Conservation (phyloP, 2,113 vertebrate species). For the Labeo catla region DNA sequence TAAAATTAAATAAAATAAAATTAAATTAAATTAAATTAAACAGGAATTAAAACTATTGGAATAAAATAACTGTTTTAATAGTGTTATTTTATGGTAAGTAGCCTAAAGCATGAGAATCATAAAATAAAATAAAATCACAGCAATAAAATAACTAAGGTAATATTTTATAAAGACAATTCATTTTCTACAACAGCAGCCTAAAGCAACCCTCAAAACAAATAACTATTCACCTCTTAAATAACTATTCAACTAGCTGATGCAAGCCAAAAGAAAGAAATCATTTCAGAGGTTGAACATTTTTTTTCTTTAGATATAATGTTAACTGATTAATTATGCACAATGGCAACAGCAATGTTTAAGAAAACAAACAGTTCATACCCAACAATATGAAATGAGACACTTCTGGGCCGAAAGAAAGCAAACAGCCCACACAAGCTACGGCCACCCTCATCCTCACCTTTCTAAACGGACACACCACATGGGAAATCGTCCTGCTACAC, state of each 20-base stretch:
- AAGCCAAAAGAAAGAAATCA: neutral
- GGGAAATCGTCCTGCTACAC: conserved; percentile 1
- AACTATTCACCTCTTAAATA: neutral
- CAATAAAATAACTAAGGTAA: neutral
- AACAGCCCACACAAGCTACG: neutral
- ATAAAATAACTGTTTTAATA: no score
- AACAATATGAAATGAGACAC: neutral
- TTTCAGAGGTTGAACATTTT: neutral
- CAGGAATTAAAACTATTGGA: no score
- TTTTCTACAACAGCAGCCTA: neutral
- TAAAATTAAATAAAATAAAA: no score
- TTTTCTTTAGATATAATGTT: neutral
- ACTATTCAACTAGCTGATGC: neutral
- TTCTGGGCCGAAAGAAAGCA: neutral
- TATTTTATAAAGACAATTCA: no score
- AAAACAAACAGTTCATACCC: neutral
- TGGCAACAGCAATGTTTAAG: neutral
- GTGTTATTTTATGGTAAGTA: no score
- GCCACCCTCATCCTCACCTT: conserved; percentile 6
- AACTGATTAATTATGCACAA: neutral
- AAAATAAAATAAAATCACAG: neutral
- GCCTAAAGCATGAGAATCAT: neutral
- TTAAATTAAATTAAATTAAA: no score
- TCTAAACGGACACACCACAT: conserved; percentile 3
- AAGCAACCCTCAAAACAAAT: neutral